These are phyloP conservation scores for Chrysogorgia sp. DNA, from an alignment of 92 coral and sea anemone genomes.

Conservation along the genomic window DNA sequence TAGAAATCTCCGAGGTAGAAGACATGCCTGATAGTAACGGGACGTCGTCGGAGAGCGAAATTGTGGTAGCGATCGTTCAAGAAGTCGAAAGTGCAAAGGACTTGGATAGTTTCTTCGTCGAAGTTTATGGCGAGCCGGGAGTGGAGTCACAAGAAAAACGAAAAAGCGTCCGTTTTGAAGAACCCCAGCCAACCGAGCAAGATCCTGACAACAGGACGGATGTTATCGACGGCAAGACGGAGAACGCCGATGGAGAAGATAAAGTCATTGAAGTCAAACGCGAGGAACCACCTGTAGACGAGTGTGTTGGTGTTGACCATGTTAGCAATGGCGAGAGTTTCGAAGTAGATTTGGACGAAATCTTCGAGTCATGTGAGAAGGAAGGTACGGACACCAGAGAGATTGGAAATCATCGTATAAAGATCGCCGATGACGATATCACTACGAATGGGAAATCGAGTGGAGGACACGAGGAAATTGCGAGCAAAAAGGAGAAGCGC, in stretches of 20 bases:
- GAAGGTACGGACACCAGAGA: no score
- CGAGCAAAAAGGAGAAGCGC: constrained; percentile 14
- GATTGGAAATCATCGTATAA: no score
- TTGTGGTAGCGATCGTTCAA: constrained; percentile 7
- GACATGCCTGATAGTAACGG: not conserved
- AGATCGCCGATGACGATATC: not conserved
- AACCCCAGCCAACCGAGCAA: not conserved
- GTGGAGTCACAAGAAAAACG: not conserved
- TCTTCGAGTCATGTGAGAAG: constrained; percentile 5
- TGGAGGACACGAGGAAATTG: not conserved
- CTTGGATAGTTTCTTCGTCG: constrained; percentile 15
- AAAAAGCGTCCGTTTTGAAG: constrained; percentile 39
- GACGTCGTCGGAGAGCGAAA: not conserved
- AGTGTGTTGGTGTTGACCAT: constrained; percentile 5
- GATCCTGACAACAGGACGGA: no score
- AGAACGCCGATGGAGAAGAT: not conserved
- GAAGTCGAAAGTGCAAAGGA: constrained; percentile 13
- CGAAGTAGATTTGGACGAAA: constrained; percentile 7
- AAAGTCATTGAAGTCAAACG: constrained; percentile 10
- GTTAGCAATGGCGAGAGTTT: not conserved
- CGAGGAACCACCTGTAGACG: constrained; percentile 1
- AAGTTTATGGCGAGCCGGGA: not conserved
- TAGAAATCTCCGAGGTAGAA: constrained; percentile 38
- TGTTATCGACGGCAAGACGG: not conserved
- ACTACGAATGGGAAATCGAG: not conserved